Conservation (phyloP, 2,113 vertebrate genomes). For the Anguilla japonica region DNA sequence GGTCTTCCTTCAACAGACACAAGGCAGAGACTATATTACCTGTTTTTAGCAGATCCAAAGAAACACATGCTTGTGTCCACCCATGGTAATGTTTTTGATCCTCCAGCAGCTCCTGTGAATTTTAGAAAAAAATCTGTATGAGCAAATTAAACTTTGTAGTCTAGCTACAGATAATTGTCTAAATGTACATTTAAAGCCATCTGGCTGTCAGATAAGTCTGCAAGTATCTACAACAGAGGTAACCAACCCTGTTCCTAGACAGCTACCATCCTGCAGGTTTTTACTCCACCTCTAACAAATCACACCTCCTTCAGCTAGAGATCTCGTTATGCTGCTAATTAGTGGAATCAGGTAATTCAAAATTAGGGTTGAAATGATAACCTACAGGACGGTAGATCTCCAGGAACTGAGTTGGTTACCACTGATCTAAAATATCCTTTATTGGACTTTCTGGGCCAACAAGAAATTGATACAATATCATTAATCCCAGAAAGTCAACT, state of each 20-base stretch:
- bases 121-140: background rate
- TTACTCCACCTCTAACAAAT: too few relatives aligned
- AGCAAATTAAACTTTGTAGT: background rate
- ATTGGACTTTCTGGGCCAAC: background rate
- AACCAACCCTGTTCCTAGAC: too few relatives aligned
- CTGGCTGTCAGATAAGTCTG: too few relatives aligned
- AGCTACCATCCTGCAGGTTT: too few relatives aligned
- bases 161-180: background rate
- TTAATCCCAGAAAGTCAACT: background rate
- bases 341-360: too few relatives aligned
- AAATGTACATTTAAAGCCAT: too few relatives aligned
- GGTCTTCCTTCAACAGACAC: background rate
- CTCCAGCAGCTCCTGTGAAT: conserved; percentile 11
- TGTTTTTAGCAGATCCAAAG: conserved; percentile 49
- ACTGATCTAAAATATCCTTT: background rate
- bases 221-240: too few relatives aligned
- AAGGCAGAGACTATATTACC: conserved; percentile 50
- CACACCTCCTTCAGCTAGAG: too few relatives aligned
- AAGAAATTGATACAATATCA: background rate
- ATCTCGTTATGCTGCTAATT: too few relatives aligned
- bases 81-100: conserved; percentile 40
- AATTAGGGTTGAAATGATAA: too few relatives aligned
- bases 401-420: too few relatives aligned
- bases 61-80: conserved; percentile 53
- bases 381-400: too few relatives aligned